A percentile compares a stretch with the other conserved stretches of the same genome.
phyloP scores from a whole-genome alignment of 30 jellyfish, hydroid and myxozoan species.

The Aurelia coerulea region DNA sequence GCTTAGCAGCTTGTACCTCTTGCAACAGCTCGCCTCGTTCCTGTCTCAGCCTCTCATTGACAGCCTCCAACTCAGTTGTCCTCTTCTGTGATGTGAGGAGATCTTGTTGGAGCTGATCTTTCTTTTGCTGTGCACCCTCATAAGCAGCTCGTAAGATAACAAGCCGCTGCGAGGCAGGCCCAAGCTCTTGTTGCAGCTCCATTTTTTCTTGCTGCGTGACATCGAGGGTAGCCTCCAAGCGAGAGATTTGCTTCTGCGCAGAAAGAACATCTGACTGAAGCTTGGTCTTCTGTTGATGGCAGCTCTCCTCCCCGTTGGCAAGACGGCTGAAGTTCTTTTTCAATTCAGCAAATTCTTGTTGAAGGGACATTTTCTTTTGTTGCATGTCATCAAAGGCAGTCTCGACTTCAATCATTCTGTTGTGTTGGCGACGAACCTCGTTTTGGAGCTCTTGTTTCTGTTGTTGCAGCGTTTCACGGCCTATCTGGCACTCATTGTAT shows the following conservation, averaged over 20 bases:
- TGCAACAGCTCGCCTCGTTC: constrained; percentile 89
- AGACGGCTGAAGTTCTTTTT: constrained; percentile 88
- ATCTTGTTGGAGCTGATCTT: constrained; percentile 93
- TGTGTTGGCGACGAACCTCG: constrained; percentile 85
- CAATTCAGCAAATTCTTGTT: constrained; percentile 89
- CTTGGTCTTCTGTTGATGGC: constrained; percentile 88
- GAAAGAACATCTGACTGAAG: constrained; percentile 90
- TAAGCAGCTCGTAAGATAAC: constrained; percentile 98
- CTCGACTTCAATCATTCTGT: constrained; percentile 93
- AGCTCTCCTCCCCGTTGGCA: constrained; percentile 95
- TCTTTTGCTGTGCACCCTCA: constrained; percentile 97
- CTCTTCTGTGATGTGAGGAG: constrained; percentile 86
- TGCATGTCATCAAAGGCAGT: constrained; percentile 92
- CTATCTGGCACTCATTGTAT: constrained; percentile 73
- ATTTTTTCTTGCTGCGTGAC: constrained; percentile 97
- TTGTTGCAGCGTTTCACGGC: constrained; percentile 93
- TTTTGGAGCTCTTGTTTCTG: constrained; percentile 91
- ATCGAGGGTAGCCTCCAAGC: constrained; percentile 98
- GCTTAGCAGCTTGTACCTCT: constrained; percentile 86
- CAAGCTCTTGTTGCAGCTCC: constrained; percentile 99
- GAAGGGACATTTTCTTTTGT: constrained; percentile 76
- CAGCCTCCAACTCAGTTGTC: constrained; percentile 84
- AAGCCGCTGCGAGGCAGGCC: constrained; percentile 98
- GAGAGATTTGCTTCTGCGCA: constrained; percentile 96
- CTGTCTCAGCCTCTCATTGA: constrained; percentile 85